phyloP scores from a whole-genome alignment of 2,888 invertebrate genomes.

The Apamea monoglypha region DNA sequence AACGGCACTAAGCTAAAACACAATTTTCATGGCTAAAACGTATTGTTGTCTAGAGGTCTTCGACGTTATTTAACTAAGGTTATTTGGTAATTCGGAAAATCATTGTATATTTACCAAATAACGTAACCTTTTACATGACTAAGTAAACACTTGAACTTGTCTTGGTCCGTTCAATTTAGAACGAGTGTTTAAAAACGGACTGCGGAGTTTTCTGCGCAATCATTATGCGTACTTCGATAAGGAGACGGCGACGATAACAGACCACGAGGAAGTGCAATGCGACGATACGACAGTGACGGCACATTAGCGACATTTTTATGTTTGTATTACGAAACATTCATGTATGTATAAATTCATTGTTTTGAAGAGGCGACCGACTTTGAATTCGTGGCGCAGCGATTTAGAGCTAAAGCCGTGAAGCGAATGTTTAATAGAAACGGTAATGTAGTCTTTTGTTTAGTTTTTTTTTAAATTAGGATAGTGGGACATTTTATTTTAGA shows the following conservation, averaged over 20 bases:
- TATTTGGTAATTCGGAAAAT: not conserved
- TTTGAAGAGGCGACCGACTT: slow-evolving; percentile 31
- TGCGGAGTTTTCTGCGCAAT: slow-evolving; percentile 70
- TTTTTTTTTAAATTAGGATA: not conserved
- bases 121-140: not conserved
- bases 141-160: slow-evolving; percentile 11
- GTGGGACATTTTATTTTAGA: not conserved
- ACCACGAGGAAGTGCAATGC: slow-evolving; percentile 81
- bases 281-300: slow-evolving; percentile 68
- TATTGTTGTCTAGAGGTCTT: slow-evolving; percentile 29
- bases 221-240: slow-evolving; percentile 80
- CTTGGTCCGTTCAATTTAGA: slow-evolving; percentile 44
- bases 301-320: slow-evolving; percentile 67
- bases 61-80: not conserved
- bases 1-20: slow-evolving; percentile 6
- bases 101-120: not conserved
- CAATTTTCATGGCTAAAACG: slow-evolving; percentile 21
- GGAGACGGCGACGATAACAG: slow-evolving; percentile 77
- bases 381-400: not conserved
- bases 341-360: slow-evolving; percentile 32
- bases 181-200: slow-evolving; percentile 66
- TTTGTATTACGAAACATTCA: slow-evolving; percentile 52
- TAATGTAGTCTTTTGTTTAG: slow-evolving; percentile 13
- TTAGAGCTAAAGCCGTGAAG: slow-evolving; percentile 1
- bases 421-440: slow-evolving; percentile 15